phyloP scores from a whole-genome alignment of 1,140 invertebrate species.

The Octopus sinensis region DNA sequence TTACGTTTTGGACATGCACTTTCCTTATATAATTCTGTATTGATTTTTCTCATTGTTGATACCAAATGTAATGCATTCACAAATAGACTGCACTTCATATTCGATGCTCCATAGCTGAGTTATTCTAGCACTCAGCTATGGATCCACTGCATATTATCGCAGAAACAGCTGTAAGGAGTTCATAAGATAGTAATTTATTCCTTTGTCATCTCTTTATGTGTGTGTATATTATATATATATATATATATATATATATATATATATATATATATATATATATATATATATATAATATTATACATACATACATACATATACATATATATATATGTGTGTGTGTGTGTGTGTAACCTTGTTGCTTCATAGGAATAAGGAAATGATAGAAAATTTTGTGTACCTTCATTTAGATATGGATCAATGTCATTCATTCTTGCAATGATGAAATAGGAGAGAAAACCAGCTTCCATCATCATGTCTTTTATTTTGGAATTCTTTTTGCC shows the following conservation, averaged over 20 bases:
- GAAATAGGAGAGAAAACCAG: slow-evolving; percentile 53
- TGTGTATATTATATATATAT: background rate
- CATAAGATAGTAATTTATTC: no score
- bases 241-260: slow-evolving; percentile 11
- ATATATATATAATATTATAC: background rate
- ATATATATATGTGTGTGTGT: slow-evolving; percentile 6
- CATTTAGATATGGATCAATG: slow-evolving; percentile 45
- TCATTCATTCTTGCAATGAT: slow-evolving; percentile 54
- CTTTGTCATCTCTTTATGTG: background rate
- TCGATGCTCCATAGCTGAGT: no score
- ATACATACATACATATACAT: background rate
- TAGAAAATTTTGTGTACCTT: slow-evolving; percentile 43
- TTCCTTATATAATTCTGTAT: no score
- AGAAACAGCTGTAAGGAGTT: no score
- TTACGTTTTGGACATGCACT: no score
- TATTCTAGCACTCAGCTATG: no score
- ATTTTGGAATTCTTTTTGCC: slow-evolving; percentile 45
- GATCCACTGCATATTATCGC: no score
- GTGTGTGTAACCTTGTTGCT: no score
- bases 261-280: slow-evolving; percentile 12
- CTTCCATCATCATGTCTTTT: slow-evolving; percentile 50
- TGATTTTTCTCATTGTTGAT: no score
- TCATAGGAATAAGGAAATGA: no score
- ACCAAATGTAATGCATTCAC: no score
- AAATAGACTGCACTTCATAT: no score